A percentile compares a stretch with the other conserved stretches of the same genome.
Conservation (phyloP, 2,797 vertebrate species). For the Tympanoctomys barrerae region DNA sequence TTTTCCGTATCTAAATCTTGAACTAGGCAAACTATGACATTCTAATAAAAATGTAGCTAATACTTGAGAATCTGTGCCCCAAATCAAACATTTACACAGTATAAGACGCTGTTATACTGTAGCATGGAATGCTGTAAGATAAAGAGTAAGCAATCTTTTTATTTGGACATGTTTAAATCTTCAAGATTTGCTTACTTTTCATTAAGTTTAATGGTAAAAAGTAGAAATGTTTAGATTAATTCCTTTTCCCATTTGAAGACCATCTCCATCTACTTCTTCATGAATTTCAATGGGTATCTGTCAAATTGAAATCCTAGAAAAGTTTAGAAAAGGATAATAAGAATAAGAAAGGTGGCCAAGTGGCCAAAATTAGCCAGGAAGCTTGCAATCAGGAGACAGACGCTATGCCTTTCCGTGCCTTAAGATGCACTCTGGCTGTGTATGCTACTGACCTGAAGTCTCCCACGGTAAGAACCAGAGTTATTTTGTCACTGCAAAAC, state of each 20-base stretch:
- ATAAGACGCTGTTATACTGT: not conserved
- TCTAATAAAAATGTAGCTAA: conserved; percentile 12
- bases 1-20: conserved; percentile 49
- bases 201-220: conserved; percentile 48
- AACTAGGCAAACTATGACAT: not conserved
- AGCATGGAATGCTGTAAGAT: not conserved
- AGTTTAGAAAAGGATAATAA: conserved; percentile 18
- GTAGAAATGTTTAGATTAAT: conserved; percentile 20
- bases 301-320: not conserved
- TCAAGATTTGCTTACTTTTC: conserved; percentile 50
- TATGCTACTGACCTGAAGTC: not conserved
- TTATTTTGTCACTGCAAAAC: not conserved
- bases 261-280: conserved; percentile 12
- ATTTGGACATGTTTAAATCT: conserved; percentile 18
- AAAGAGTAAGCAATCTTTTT: not conserved
- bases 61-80: conserved; percentile 5
- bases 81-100: not conserved
- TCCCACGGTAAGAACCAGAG: not conserved
- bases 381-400: not conserved
- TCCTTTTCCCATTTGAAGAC: conserved; percentile 38
- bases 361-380: not conserved
- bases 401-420: not conserved
- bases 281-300: conserved; percentile 11
- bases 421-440: not conserved
- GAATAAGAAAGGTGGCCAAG: not conserved